These are phyloP conservation scores for Ochropleura leucogaster DNA, from an alignment of 2,888 invertebrate species.

Conservation along the genomic window DNA sequence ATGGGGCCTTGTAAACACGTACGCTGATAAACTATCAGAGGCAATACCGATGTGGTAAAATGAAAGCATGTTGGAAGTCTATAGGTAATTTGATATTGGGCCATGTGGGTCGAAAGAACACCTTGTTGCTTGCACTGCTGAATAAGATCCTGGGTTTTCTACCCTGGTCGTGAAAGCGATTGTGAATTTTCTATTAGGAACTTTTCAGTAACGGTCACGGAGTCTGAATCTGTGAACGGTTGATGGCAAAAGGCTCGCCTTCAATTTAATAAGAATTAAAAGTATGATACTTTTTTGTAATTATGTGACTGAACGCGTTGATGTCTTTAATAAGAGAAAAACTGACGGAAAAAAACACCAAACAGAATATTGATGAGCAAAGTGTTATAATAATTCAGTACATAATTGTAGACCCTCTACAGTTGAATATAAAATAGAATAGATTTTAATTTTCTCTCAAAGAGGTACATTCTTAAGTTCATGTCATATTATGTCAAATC, in stretches of 20 bases:
- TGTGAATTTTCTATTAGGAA: background rate
- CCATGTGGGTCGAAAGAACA: background rate
- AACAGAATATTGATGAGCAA: background rate
- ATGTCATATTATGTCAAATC: no score
- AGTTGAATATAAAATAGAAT: background rate
- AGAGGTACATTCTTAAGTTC: no score
- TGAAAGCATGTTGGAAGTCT: background rate
- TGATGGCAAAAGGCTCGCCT: background rate
- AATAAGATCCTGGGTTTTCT: background rate
- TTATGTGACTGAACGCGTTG: constrained; percentile 7
- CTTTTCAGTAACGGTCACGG: background rate
- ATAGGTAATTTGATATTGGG: background rate
- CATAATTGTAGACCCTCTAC: background rate
- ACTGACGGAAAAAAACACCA: background rate
- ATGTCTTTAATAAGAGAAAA: constrained; percentile 24
- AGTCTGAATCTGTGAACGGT: background rate
- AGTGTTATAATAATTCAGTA: background rate
- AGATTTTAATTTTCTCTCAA: no score
- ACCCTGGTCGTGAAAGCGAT: background rate
- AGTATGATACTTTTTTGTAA: background rate
- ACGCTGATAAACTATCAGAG: constrained; percentile 15
- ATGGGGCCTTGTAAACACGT: constrained; percentile 29
- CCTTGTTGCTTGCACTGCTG: background rate
- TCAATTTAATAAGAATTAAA: no score
- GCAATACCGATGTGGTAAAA: background rate